Conservation (phyloP, 2,113 vertebrate species). For the Colaptes auratus region DNA sequence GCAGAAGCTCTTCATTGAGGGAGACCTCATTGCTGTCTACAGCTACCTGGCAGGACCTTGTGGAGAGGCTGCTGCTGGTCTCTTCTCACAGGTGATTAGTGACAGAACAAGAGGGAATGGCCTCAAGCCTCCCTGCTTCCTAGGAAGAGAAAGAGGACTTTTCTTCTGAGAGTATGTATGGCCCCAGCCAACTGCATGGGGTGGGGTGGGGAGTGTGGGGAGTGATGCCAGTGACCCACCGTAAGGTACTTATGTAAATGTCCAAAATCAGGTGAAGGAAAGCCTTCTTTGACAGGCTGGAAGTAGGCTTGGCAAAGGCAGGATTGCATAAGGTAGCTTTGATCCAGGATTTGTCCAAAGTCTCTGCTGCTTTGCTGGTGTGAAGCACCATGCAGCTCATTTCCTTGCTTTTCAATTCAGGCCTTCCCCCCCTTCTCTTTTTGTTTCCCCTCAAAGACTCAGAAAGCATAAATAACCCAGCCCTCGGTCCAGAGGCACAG, state of each 20-base stretch:
- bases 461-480: background rate
- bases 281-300: background rate
- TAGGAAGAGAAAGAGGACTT: background rate
- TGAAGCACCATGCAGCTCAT: background rate
- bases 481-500: background rate
- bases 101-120: no score
- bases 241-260: slow-evolving; percentile 42
- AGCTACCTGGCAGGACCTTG: no score
- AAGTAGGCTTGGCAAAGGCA: background rate
- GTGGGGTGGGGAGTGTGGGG: background rate
- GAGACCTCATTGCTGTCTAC: no score
- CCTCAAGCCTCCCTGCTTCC: background rate
- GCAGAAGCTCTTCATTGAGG: background rate
- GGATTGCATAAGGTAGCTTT: slow-evolving; percentile 13
- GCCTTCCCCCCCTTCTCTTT: background rate
- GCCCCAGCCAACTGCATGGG: background rate
- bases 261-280: slow-evolving; percentile 26
- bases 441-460: background rate
- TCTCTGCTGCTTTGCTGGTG: background rate
- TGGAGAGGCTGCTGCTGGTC: no score
- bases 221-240: slow-evolving; percentile 27
- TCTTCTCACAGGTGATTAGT: no score
- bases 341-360: background rate
- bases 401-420: background rate
- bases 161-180: slow-evolving; percentile 4